These are phyloP conservation scores for Xylota sylvarum DNA, from an alignment of 2,888 invertebrate genomes.

Conservation along the genomic window DNA sequence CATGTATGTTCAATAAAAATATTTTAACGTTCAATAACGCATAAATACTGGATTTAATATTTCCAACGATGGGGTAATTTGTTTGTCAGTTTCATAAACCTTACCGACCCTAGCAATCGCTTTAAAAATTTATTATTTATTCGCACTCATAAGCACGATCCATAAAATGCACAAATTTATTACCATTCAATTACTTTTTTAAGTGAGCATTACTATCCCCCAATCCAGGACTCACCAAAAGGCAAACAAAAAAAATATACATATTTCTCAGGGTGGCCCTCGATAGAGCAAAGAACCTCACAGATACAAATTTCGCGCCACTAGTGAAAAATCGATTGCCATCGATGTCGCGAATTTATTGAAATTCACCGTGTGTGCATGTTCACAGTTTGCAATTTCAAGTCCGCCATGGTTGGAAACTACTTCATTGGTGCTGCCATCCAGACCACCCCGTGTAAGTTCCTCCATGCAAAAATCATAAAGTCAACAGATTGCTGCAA, in stretches of 20 bases:
- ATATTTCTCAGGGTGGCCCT: no score
- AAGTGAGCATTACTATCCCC: background rate
- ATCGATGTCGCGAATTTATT: background rate
- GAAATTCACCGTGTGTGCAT: background rate
- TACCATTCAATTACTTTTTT: background rate
- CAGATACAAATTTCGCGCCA: constrained; percentile 1
- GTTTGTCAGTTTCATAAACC: background rate
- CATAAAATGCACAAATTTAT: background rate
- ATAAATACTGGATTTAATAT: background rate
- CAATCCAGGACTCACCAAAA: no score
- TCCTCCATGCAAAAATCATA: constrained; percentile 63
- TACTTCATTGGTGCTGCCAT: background rate
- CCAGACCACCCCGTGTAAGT: constrained; percentile 46
- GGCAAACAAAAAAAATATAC: no score
- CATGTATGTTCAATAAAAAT: background rate
- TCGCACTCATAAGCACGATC: background rate
- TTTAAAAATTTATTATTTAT: background rate
- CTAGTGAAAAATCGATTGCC: background rate
- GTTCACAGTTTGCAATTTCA: background rate
- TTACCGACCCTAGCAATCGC: background rate
- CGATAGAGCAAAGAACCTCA: background rate
- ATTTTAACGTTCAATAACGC: background rate
- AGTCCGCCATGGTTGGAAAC: background rate
- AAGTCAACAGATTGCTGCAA: constrained; percentile 69
- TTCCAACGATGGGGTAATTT: background rate